phyloP scores from a whole-genome alignment of 2,113 vertebrate species.

The Jaculus jaculus region DNA sequence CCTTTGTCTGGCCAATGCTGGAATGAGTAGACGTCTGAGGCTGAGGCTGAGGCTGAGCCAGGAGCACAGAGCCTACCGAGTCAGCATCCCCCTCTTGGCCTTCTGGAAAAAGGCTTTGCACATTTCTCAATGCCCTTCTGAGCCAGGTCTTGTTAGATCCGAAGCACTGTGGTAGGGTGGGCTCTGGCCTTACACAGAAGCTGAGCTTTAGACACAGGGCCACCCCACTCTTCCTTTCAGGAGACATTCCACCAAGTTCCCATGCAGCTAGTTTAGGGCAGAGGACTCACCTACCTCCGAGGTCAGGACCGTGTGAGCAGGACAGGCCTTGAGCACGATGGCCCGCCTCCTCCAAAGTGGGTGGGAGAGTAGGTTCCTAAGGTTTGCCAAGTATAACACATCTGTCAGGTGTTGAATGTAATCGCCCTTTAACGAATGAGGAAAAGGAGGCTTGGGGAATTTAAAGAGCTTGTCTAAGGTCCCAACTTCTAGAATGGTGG shows the following conservation, averaged over 20 bases:
- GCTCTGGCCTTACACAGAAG: background rate
- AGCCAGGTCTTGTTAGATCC: background rate
- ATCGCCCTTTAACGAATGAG: background rate
- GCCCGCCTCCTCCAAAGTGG: background rate
- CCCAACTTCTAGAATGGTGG: background rate
- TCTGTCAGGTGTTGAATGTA: background rate
- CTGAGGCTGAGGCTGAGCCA: background rate
- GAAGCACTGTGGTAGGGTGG: background rate
- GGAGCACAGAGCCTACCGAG: background rate
- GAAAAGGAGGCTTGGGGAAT: background rate
- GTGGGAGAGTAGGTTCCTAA: background rate
- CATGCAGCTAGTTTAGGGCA: background rate
- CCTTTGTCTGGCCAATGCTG: background rate
- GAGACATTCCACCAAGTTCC: background rate
- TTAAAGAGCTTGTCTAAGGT: background rate
- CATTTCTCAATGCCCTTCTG: background rate
- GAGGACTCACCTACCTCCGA: background rate
- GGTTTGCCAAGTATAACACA: background rate
- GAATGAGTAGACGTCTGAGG: background rate
- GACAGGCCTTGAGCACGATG: background rate
- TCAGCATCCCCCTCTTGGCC: background rate
- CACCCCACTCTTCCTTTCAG: background rate
- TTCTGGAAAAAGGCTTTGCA: background rate
- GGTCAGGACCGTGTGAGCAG: background rate
- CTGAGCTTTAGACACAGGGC: background rate